Evolutionary conservation across 2,888 invertebrate species (phyloP), one percentile per base, ranked within the genome.

Genomic region (Dryomyza anilis): DNA sequence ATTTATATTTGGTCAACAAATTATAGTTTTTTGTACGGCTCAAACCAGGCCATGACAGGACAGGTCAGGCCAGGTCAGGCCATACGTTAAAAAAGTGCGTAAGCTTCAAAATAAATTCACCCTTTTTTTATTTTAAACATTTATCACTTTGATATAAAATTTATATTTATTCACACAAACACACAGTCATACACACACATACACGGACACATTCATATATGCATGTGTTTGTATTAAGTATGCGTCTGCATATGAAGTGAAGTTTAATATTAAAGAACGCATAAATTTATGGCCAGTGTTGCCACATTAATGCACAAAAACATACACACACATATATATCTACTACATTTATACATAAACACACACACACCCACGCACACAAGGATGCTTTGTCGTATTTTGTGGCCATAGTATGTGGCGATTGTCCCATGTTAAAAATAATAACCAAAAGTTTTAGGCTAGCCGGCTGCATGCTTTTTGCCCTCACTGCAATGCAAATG

Each of bases 231-330:
- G 14, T 62, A 30, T 16, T n/a, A 19, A 52, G 46, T 21, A n/a
- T 53, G 64, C 64, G 25, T 56, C 43, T 61, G 52, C 43, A 43
- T 43, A 43, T 53, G 48, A 50, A 60, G 14, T 61, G 16, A 43
- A 53, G 53, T 63, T 63, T 48, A 58, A 64, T 63, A 65, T 65
- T 67, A 65, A 67, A 65, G 65, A 61, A 65, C 65, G 63, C 67
- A 67, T 67, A 67, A 67, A 67, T 67, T 65, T 65, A 61, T 46
- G 55, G 60, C 45, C 56, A 65, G 50, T 46, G 43, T 25, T 43
- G 61, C 57, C 64, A 64, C 63, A 66, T 66, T 63, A 65, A 65
- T 57, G 12, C 27, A 39, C 63, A 60, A 25, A 60, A 50, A 48
- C 45, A 43, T 36, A 30, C 48, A 48, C 16, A 55, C 46, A 33